phyloP scores from a whole-genome alignment of 1,140 invertebrate genomes.

The Bombus pascuorum region DNA sequence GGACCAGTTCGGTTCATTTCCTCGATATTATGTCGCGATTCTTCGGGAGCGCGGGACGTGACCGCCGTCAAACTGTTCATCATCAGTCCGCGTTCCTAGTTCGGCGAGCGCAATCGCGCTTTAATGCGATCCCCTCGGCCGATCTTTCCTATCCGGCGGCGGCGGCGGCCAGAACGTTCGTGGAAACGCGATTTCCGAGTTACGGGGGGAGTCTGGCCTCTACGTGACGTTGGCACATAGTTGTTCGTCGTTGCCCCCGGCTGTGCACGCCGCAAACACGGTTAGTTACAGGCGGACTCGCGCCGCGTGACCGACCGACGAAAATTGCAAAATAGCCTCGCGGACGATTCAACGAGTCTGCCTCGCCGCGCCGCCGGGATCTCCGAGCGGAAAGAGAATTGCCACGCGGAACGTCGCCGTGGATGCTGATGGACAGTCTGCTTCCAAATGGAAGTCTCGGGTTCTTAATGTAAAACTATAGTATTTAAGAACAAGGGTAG shows the following conservation, averaged over 20 bases:
- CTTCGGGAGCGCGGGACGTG: slow-evolving; percentile 33
- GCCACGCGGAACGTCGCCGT: slow-evolving; percentile 4
- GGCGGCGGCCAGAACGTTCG: slow-evolving; percentile 18
- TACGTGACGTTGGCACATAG: slow-evolving; percentile 70
- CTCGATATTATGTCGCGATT: slow-evolving; percentile 32
- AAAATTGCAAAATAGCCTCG: slow-evolving; percentile 69
- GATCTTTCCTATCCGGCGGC: slow-evolving; percentile 14
- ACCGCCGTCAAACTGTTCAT: slow-evolving; percentile 39
- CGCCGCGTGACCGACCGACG: slow-evolving; percentile 69
- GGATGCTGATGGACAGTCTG: neutral
- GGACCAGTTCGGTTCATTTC: slow-evolving; percentile 27
- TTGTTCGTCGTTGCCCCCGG: slow-evolving; percentile 55
- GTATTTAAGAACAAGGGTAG: neutral
- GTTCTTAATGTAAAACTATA: neutral
- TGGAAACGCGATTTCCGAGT: slow-evolving; percentile 59
- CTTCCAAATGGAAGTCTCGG: neutral
- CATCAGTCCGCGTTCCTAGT: slow-evolving; percentile 23
- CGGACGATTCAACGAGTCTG: slow-evolving; percentile 27
- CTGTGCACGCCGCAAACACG: slow-evolving; percentile 64
- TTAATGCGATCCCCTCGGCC: slow-evolving; percentile 17
- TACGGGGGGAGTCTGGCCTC: slow-evolving; percentile 22
- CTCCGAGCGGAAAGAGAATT: slow-evolving; percentile 6
- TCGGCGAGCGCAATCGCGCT: slow-evolving; percentile 33
- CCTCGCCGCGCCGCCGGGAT: neutral
- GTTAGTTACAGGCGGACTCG: slow-evolving; percentile 68